Conservation (phyloP, 2,113 vertebrate genomes). For the Gadus chalcogrammus region DNA sequence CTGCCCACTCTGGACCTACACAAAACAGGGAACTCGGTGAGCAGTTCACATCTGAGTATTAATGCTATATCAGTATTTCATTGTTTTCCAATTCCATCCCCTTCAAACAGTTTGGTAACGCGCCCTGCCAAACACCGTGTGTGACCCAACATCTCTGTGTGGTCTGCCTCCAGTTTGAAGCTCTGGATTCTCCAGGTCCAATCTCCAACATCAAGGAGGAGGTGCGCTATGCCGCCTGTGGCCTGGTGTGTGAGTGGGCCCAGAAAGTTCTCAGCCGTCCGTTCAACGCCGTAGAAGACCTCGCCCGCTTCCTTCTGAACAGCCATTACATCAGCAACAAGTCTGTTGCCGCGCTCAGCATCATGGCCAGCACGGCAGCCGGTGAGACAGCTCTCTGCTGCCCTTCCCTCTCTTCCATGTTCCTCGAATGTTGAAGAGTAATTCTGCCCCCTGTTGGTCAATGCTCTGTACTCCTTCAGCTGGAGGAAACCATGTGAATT, state of each 20-base stretch:
- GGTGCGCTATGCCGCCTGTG: constrained; percentile 89
- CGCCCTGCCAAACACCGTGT: not conserved
- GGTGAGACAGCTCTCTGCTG: constrained; percentile 64
- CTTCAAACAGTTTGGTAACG: not conserved
- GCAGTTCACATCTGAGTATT: constrained; percentile 17
- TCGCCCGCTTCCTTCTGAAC: constrained; percentile 95
- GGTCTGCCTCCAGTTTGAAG: constrained; percentile 79
- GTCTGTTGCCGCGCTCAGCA: constrained; percentile 92
- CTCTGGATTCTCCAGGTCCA: constrained; percentile 80
- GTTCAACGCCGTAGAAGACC: constrained; percentile 90
- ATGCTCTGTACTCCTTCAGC: not conserved
- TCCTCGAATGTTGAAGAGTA: constrained; percentile 2
- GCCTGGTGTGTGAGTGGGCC: constrained; percentile 97
- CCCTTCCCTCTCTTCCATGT: not conserved
- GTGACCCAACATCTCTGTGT: not conserved
- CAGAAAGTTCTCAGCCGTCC: constrained; percentile 97
- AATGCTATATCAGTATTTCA: not conserved
- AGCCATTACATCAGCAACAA: constrained; percentile 98
- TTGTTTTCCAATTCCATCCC: not conserved
- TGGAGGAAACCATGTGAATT: no score
- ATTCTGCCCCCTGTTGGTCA: constrained; percentile 56
- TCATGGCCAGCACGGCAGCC: constrained; percentile 89
- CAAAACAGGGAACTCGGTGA: constrained; percentile 92
- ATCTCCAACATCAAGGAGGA: constrained; percentile 88
- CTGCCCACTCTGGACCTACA: constrained; percentile 92